phyloP scores from a whole-genome alignment of 2,113 vertebrate species.

The Forbesichthys papilliferus region DNA sequence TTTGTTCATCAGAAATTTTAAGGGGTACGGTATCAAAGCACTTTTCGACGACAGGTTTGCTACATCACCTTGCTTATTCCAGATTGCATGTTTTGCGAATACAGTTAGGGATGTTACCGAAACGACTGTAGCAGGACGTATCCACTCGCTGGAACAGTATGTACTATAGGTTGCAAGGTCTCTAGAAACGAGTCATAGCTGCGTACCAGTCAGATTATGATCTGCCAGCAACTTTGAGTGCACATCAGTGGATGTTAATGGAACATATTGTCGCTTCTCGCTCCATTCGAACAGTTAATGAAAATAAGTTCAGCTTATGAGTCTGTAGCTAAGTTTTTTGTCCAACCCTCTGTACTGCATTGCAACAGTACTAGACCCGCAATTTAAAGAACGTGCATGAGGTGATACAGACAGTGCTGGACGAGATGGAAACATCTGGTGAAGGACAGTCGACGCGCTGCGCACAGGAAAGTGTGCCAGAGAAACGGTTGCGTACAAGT shows the following conservation, averaged over 20 bases:
- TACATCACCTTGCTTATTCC: neutral
- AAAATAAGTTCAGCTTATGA: neutral
- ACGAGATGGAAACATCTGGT: neutral
- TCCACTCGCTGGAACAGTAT: neutral
- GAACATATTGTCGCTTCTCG: neutral
- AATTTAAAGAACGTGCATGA: neutral
- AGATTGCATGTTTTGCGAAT: neutral
- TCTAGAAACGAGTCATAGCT: neutral
- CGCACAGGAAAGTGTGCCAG: neutral
- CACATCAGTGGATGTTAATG: neutral
- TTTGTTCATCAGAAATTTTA: no score
- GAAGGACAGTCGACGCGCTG: no score
- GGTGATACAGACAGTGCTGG: neutral
- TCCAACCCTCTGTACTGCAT: neutral
- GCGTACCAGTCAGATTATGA: neutral
- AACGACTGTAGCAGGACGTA: conserved; percentile 2
- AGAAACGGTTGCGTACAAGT: neutral
- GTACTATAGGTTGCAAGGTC: neutral
- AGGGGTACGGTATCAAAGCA: no score
- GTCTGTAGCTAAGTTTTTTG: neutral
- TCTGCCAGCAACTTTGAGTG: neutral
- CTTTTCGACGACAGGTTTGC: no score
- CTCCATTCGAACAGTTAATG: neutral
- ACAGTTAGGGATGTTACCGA: neutral
- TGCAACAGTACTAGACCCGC: neutral